These are phyloP conservation scores for Tragelaphus imberbis DNA, from an alignment of 2,113 vertebrate species.

Conservation along the genomic window DNA sequence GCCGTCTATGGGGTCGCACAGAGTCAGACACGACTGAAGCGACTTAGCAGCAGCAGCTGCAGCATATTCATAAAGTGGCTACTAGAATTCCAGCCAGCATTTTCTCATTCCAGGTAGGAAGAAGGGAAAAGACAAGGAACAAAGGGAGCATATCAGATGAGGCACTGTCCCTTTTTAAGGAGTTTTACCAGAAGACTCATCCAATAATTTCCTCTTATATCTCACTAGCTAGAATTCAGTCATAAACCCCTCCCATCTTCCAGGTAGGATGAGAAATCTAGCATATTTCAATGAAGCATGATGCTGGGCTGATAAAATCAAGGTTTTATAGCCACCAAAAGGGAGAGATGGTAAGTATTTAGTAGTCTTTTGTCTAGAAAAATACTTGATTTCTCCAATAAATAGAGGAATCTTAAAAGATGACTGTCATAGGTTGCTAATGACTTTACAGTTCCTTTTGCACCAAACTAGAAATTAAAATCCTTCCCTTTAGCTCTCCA, in stretches of 20 bases:
- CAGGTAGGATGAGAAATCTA: not conserved
- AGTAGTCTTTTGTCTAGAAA: not conserved
- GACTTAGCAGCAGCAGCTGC: too few species aligned
- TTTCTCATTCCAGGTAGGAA: slow-evolving; percentile 7
- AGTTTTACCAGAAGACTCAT: not conserved
- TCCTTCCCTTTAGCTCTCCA: not conserved
- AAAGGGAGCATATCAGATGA: not conserved
- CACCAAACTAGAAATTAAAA: slow-evolving; percentile 12
- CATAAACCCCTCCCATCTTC: not conserved
- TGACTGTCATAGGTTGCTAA: not conserved
- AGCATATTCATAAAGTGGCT: not conserved
- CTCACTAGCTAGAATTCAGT: not conserved
- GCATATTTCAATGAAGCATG: not conserved
- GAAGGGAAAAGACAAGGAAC: not conserved
- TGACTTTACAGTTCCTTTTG: not conserved
- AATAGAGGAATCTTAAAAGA: not conserved
- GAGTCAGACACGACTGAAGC: too few species aligned
- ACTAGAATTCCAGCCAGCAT: not conserved
- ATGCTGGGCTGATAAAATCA: not conserved
- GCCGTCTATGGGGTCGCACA: too few species aligned
- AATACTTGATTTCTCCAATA: not conserved
- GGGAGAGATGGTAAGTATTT: not conserved
- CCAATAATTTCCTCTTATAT: not conserved
- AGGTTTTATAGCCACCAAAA: not conserved
- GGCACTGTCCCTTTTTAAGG: not conserved